Conservation (phyloP, 2,797 vertebrate species). For the Eptatretus atami region DNA sequence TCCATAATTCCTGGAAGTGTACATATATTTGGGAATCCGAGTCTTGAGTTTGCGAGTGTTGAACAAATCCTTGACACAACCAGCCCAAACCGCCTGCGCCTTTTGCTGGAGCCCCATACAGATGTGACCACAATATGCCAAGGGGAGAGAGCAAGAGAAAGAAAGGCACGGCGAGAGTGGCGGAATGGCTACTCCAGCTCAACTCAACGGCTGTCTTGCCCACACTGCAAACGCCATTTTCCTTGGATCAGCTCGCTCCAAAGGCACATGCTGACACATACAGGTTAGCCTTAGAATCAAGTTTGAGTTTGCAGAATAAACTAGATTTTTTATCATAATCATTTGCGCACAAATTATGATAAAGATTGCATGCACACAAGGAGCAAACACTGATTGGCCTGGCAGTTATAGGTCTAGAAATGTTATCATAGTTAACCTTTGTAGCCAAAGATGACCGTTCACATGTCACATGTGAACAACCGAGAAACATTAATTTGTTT, state of each 20-base stretch:
- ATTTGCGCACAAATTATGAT: no score
- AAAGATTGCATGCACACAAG: no score
- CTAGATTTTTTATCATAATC: no score
- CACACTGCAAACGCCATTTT: slow-evolving; percentile 57
- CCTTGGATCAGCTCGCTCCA: slow-evolving; percentile 78
- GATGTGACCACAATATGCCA: slow-evolving; percentile 21
- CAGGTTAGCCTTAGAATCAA: slow-evolving; percentile 20
- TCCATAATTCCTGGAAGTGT: no score
- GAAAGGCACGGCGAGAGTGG: slow-evolving; percentile 31
- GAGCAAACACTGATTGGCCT: no score
- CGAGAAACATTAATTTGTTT: no score
- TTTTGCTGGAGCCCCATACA: slow-evolving; percentile 35
- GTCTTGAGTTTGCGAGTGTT: slow-evolving; percentile 77
- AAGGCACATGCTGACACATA: slow-evolving; percentile 73
- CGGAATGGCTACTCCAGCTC: slow-evolving; percentile 55
- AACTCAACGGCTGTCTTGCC: slow-evolving; percentile 59
- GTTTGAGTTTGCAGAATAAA: no score
- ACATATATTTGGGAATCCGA: slow-evolving; percentile 16
- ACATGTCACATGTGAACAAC: no score
- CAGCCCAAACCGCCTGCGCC: slow-evolving; percentile 68
- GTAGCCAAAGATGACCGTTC: no score
- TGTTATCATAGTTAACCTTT: no score
- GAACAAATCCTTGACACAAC: slow-evolving; percentile 86
- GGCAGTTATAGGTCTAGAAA: no score
- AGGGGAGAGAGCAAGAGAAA: slow-evolving; percentile 20